A percentile compares a stretch with the other conserved stretches of the same genome.
Conservation (phyloP, 2,888 invertebrate species). For the Philaethria dido region DNA sequence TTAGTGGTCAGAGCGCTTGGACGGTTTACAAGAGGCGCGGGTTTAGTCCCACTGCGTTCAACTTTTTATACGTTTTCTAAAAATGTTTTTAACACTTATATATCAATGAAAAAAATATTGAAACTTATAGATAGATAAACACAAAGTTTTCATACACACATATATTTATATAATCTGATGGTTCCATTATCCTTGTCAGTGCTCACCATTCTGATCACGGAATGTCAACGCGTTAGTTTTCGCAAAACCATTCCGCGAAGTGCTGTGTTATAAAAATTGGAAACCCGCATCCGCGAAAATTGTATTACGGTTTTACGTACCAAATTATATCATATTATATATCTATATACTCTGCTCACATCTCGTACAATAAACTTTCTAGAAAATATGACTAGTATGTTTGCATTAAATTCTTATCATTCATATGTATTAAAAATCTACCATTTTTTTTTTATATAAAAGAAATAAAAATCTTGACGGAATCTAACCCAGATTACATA, state of each 20-base stretch:
- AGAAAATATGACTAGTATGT: not conserved
- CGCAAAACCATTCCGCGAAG: conserved; percentile 23
- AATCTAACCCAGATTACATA: no score
- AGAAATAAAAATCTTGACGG: no score
- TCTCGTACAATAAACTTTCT: not conserved
- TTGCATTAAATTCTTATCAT: not conserved
- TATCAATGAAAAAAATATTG: no score
- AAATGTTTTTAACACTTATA: no score
- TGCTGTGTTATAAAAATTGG: conserved; percentile 28
- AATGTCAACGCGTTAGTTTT: conserved; percentile 30
- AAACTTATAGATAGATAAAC: no score
- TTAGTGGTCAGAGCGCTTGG: no score
- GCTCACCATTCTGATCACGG: conserved; percentile 26
- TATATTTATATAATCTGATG: not conserved
- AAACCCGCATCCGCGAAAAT: conserved; percentile 16
- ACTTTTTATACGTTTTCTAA: no score
- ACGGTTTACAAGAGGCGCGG: no score
- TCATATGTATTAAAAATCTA: not conserved
- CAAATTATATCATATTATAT: conserved; percentile 3
- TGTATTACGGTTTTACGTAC: conserved; percentile 20
- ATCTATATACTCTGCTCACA: not conserved
- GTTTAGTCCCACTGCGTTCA: no score
- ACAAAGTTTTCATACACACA: not conserved
- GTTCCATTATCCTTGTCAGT: not conserved
- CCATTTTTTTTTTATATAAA: no score